Evolutionary conservation across 2,113 vertebrate species (phyloP), one percentile per base, ranked within the genome.

Genomic region (Thalassoma bifasciatum): DNA sequence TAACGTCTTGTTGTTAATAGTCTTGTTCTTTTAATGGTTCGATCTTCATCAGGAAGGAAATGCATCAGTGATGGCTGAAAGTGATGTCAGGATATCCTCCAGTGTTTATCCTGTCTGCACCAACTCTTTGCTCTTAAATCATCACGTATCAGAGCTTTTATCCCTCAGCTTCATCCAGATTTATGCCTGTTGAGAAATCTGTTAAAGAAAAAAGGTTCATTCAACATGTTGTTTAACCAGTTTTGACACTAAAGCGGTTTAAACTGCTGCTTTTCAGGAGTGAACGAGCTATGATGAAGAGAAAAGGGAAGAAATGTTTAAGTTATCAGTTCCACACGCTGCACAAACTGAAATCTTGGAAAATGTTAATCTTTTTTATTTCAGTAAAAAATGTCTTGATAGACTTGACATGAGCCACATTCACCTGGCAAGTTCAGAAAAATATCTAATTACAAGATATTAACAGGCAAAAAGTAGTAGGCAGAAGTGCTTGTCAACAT

Each of bases 41-140:
- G 10, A 16, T 38, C 21, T 72, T 23, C 24, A 37, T n/a, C 58
- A 53, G 37, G 13, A 23, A 54, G 59, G 58, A 72, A 53, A 72
- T 46, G 5, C 19, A 26, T 9, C 49, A 17, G 14, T 22, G 24
- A 72, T 61, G 17, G 50, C 53, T 19, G 16, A 46, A 56, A 53
- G 52, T 44, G 1, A 47, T 24, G 26, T 50, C 47, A 53, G 49
- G 58, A 61, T 22, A 51, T 58, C 57, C 19, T 17, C 57, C 4
- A 34, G 3, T 37, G 54, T 38, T 70, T 37, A 50, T 70, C 24
- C 36, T 13, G 21, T 40, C 16, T 16, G n/a, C n/a, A 23, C 8
- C 10, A 23, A 38, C 14, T 47, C 46, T 30, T 22, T 17, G 12
- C 21, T 69, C n/a, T 49, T 17, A 14, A 22, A 26, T 21, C 36